Evolutionary conservation across 2,797 vertebrate species (phyloP).

Genomic region (Morus bassanus): DNA sequence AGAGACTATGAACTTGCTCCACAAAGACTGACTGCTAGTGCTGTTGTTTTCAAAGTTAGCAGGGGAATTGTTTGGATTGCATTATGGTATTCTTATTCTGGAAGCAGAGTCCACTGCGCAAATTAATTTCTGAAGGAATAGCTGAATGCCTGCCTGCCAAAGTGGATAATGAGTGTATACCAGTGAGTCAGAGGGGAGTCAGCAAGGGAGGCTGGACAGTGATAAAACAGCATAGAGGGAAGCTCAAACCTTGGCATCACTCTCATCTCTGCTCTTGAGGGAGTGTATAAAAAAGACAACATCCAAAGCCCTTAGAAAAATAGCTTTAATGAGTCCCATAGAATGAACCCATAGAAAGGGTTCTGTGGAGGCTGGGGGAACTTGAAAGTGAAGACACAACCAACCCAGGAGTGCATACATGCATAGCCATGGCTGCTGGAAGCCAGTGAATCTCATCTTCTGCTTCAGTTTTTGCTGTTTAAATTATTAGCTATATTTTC

Average conservation of each 20-base stretch:
- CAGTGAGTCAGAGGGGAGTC: not conserved
- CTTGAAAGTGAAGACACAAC: not conserved
- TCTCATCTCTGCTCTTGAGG: slow-evolving; percentile 20
- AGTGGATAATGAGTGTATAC: not conserved
- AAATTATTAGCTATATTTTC: not conserved
- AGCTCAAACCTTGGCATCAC: slow-evolving; percentile 12
- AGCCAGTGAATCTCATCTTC: not conserved
- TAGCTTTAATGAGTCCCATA: not conserved
- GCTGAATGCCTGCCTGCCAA: not conserved
- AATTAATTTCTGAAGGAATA: slow-evolving; percentile 35
- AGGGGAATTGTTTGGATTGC: not conserved
- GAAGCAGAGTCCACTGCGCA: not conserved
- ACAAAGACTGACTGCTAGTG: not conserved
- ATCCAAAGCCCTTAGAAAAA: slow-evolving; percentile 34
- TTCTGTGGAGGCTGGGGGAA: not conserved
- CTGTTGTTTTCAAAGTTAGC: not conserved
- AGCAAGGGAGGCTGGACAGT: slow-evolving; percentile 16
- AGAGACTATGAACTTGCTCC: not conserved
- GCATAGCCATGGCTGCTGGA: not conserved
- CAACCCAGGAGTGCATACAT: not conserved
- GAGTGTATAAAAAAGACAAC: not conserved
- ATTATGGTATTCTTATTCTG: not conserved
- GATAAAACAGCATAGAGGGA: not conserved
- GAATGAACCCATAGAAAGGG: not conserved
- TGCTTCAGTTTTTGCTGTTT: not conserved